These are phyloP conservation scores for Macropodus opercularis DNA, from an alignment of 2,797 vertebrate genomes.

Conservation along the genomic window DNA sequence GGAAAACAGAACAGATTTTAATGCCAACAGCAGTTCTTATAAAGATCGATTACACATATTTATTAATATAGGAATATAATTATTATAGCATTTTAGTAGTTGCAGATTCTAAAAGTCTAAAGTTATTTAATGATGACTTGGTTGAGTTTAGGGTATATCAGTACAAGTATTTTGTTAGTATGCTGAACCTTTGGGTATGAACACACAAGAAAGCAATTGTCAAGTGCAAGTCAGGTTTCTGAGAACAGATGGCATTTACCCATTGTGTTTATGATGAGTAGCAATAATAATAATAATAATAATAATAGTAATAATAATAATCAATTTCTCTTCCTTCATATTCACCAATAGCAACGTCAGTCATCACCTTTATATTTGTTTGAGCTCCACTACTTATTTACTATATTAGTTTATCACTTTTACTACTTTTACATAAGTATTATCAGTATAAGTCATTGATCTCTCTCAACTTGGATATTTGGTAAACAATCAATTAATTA, in stretches of 20 bases:
- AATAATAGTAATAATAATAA: too few relatives aligned
- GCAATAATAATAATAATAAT: too few relatives aligned
- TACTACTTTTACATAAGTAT: too few relatives aligned
- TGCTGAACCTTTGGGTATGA: too few relatives aligned
- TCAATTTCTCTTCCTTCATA: slow-evolving; percentile 35
- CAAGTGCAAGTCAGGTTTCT: slow-evolving; percentile 5
- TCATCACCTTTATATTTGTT: slow-evolving; percentile 13
- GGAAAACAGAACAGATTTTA: slow-evolving; percentile 29
- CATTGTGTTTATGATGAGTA: slow-evolving; percentile 3
- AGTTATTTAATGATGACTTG: slow-evolving; percentile 4
- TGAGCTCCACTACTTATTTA: slow-evolving; percentile 21
- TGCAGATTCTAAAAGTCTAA: slow-evolving; percentile 11
- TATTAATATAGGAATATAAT: too few relatives aligned
- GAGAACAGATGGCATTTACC: slow-evolving; percentile 2
- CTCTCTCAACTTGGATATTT: too few relatives aligned
- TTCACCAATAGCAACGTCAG: slow-evolving; percentile 30
- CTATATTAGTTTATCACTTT: too few relatives aligned
- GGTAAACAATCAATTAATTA: too few relatives aligned
- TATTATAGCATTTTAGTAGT: too few relatives aligned
- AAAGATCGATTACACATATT: slow-evolving; percentile 37
- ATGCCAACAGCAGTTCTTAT: slow-evolving; percentile 35
- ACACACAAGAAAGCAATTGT: slow-evolving; percentile 14
- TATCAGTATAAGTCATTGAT: too few relatives aligned
- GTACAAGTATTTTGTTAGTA: too few relatives aligned
- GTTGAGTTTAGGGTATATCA: too few relatives aligned